Evolutionary conservation across 2,888 invertebrate genomes (phyloP).

Genomic region (Papilio protenor): DNA sequence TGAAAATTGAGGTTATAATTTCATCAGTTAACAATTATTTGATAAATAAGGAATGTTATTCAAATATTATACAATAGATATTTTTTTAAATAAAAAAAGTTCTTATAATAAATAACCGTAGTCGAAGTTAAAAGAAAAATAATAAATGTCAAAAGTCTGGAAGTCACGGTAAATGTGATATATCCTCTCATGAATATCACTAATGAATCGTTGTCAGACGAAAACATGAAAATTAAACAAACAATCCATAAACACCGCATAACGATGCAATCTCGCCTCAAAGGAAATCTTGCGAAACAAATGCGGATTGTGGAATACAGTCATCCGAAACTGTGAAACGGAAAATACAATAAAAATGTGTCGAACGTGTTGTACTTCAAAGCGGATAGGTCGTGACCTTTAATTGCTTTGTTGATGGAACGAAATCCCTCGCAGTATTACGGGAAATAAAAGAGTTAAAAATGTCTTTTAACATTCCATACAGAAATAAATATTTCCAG

Average conservation of each 20-base stretch:
- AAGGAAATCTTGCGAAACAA: constrained; percentile 56
- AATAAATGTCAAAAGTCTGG: constrained; percentile 3
- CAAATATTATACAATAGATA: neutral
- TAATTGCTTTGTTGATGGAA: constrained; percentile 4
- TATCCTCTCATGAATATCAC: constrained; percentile 48
- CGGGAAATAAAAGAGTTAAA: neutral
- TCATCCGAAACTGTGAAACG: constrained; percentile 32
- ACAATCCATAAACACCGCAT: constrained; percentile 52
- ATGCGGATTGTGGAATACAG: constrained; percentile 47
- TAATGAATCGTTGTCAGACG: constrained; percentile 57
- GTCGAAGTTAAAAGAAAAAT: neutral
- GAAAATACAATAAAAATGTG: constrained; percentile 45
- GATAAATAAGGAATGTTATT: no score
- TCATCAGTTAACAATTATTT: neutral
- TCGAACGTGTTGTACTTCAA: constrained; percentile 28
- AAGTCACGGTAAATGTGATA: constrained; percentile 43
- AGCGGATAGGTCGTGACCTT: constrained; percentile 15
- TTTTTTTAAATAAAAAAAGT: neutral
- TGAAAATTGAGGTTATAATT: neutral
- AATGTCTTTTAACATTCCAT: neutral
- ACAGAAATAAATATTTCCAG: neutral
- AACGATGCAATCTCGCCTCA: constrained; percentile 58
- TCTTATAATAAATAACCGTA: neutral
- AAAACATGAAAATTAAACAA: constrained; percentile 61
- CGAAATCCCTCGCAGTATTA: neutral